Base-by-base conservation (phyloP, 2,797 vertebrate species). In the Scarus forsteni region DNA sequence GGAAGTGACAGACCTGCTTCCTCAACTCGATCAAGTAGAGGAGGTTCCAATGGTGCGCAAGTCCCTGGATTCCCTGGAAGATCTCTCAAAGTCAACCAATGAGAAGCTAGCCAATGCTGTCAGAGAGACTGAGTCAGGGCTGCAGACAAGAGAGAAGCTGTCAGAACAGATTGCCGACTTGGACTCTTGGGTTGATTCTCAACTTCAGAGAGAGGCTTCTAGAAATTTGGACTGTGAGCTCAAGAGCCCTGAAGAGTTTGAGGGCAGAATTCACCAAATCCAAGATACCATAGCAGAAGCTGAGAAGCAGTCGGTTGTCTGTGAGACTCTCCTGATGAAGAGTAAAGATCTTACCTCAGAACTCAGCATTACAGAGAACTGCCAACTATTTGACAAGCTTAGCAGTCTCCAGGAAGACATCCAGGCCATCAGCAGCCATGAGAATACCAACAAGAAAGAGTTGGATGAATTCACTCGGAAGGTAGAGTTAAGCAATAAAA, bases 91-190 rank as follows among this genome's bases (percentile, higher is more conserved):
- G 75, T 91, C 84, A 13, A 95, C 96, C 1, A 78, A 91, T 35
- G 92, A 93, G 77, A 95, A 94, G 80, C 91, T 96, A 5, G 68
- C 88, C 12, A 86, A 89, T 38, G 92, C 94, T 1, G 87, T 96
- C 68, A 94, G 95, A 59, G 92, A 95, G 48, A 87, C 96, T 3
- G 95, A 98, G 88, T 92, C 89, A 0, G 94, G 95, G 19, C 88
- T 97, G 81, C 94, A 96, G 84, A 94, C 94, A 45, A 95, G 96
- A 69, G 94, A 95, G 56, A 94, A 90, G 65, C 88, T 98, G 73
- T 94, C 91, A 34, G 93, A 92, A 70, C 88, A 96, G 77, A 76
- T 97, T 27, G 93, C 91, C 14, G 94, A 95, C 50, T 66, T 96
- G 63, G 95, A 96, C 75, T 89, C 91, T 58, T 95, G 92, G 80